phyloP scores from a whole-genome alignment of 53 echinoderm and acorn worm species.

The Pentamera pediparva region DNA sequence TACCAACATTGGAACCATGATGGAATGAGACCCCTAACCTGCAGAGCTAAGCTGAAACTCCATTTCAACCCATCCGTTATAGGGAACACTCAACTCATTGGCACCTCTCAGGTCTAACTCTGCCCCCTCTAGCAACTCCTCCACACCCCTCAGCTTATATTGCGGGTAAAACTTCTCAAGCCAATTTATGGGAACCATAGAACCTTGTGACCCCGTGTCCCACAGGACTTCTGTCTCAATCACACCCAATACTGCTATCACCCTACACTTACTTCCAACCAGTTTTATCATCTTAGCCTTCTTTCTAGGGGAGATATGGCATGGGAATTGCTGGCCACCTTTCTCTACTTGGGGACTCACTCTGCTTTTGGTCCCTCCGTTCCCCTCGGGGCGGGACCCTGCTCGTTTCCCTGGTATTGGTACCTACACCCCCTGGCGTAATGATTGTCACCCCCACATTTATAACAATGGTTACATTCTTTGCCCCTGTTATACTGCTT shows the following conservation, averaged over 20 bases:
- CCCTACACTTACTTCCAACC: conserved; percentile 3
- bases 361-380: background rate
- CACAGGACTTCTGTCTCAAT: conserved; percentile 1
- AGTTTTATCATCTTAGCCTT: background rate
- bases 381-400: conserved; percentile 16
- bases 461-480: background rate
- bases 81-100: conserved; percentile 2
- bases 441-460: background rate
- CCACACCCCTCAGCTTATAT: background rate
- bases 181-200: background rate
- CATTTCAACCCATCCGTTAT: conserved; percentile 13
- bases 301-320: background rate
- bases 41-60: background rate
- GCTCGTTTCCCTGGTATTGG: background rate
- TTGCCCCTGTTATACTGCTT: background rate
- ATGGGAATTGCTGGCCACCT: too few relatives aligned
- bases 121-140: conserved; percentile 2
- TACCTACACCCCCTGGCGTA: background rate
- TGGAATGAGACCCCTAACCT: background rate
- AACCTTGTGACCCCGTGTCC: conserved; percentile 22
- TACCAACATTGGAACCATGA: conserved; percentile 6
- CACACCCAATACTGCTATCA: background rate
- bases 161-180: background rate
- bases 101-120: background rate
- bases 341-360: background rate